Percentiles rank a stretch among this genome's conserved stretches.
These are phyloP conservation scores for Danio jaintianensis DNA, from an alignment of 2,797 vertebrate genomes.

Conservation along the genomic window DNA sequence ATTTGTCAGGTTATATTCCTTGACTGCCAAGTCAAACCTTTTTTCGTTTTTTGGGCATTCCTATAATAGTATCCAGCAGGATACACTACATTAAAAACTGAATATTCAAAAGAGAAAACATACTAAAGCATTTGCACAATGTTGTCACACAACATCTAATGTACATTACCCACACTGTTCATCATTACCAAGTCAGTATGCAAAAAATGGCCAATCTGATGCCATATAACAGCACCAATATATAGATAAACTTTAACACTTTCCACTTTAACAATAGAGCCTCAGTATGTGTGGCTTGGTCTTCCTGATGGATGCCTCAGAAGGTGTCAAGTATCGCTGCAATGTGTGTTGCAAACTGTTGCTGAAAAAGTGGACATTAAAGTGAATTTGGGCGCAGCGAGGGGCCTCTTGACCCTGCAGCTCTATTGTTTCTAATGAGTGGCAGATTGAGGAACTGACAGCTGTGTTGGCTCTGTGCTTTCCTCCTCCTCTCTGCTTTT, in stretches of 20 bases:
- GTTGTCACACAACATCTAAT: not conserved
- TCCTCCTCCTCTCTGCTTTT: slow-evolving; percentile 30
- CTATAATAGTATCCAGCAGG: too few species aligned
- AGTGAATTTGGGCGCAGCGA: slow-evolving; percentile 66
- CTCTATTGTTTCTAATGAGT: slow-evolving; percentile 44
- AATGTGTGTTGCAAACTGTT: slow-evolving; percentile 95
- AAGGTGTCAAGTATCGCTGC: slow-evolving; percentile 73
- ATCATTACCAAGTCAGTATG: slow-evolving; percentile 12
- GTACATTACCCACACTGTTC: not conserved
- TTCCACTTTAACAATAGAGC: too few species aligned
- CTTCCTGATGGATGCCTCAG: slow-evolving; percentile 23
- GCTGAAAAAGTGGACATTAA: slow-evolving; percentile 80
- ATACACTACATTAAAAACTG: not conserved
- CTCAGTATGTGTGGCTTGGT: slow-evolving; percentile 1
- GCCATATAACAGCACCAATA: not conserved
- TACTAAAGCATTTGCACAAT: not conserved
- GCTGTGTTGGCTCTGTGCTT: slow-evolving; percentile 29
- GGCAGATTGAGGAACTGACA: slow-evolving; percentile 44
- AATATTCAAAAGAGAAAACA: not conserved
- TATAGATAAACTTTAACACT: not conserved
- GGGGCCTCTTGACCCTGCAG: slow-evolving; percentile 18
- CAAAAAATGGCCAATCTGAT: not conserved
- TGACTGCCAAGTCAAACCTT: not conserved
- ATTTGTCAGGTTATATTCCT: not conserved
- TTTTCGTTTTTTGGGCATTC: not conserved